phyloP scores from a whole-genome alignment of 2,797 vertebrate genomes.

The Crenuchus spilurus region DNA sequence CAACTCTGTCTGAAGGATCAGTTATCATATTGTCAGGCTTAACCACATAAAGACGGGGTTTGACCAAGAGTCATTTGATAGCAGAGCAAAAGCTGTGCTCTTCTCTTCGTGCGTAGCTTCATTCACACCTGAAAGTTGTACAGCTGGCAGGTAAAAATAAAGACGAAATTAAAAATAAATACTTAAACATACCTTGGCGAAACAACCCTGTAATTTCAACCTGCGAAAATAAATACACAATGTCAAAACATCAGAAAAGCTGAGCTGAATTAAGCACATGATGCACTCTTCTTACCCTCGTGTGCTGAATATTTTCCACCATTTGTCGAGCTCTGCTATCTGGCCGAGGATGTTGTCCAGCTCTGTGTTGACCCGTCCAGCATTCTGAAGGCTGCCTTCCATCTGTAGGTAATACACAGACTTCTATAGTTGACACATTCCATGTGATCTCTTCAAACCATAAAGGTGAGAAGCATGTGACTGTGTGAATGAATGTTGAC shows the following conservation, averaged over 20 bases:
- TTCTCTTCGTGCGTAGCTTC: not conserved
- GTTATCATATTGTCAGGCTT: conserved; percentile 38
- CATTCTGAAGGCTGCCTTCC: conserved; percentile 37
- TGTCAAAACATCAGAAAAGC: not conserved
- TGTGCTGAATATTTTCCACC: conserved; percentile 77
- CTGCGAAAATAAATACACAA: conserved; percentile 68
- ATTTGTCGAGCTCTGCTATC: conserved; percentile 75
- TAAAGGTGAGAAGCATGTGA: too few species aligned
- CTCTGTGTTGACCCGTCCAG: conserved; percentile 47
- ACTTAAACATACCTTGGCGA: conserved; percentile 51
- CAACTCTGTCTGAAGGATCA: conserved; percentile 27
- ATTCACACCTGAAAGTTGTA: not conserved
- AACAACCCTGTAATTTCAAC: conserved; percentile 63
- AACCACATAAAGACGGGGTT: not conserved
- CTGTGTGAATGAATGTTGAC: too few species aligned
- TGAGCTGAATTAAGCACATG: not conserved
- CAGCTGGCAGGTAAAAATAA: not conserved
- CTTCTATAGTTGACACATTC: conserved; percentile 21
- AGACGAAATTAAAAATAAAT: conserved; percentile 1
- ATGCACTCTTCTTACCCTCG: conserved; percentile 57
- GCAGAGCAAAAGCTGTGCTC: not conserved
- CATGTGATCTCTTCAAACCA: not conserved
- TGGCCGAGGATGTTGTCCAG: conserved; percentile 76
- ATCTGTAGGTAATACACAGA: conserved; percentile 47
- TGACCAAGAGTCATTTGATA: not conserved